A percentile compares a stretch with the other conserved stretches of the same genome.
Evolutionary conservation across 2,797 vertebrate species (phyloP).

Genomic region (Poecilia wingei): DNA sequence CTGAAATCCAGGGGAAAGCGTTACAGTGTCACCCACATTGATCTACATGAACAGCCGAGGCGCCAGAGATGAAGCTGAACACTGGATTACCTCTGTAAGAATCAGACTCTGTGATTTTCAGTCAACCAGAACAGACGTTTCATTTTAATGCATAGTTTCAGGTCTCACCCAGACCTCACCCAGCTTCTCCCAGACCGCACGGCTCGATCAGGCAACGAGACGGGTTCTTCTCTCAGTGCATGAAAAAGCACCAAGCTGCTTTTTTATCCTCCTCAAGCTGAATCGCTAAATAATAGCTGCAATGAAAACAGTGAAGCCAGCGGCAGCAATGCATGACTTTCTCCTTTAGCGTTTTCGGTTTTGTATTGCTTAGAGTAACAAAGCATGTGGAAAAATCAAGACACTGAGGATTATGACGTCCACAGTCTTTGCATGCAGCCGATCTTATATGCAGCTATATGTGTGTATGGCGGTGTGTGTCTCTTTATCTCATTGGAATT

Average conservation of each 20-base stretch:
- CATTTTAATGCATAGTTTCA: constrained; percentile 48
- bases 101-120: constrained; percentile 32
- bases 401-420: not conserved
- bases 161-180: constrained; percentile 28
- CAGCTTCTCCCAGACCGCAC: constrained; percentile 14
- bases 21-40: constrained; percentile 11
- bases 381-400: not conserved
- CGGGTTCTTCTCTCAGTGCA: constrained; percentile 38
- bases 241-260: constrained; percentile 42
- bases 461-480: constrained; percentile 35
- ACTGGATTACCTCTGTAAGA: constrained; percentile 36
- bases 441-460: not conserved
- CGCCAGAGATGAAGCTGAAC: not conserved
- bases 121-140: constrained; percentile 38
- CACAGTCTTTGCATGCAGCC: not conserved
- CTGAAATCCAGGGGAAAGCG: constrained; percentile 2
- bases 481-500: constrained; percentile 83
- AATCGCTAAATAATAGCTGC: constrained; percentile 27
- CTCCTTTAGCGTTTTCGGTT: constrained; percentile 2
- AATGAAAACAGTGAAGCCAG: constrained; percentile 24
- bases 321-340: constrained; percentile 3
- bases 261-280: constrained; percentile 21
- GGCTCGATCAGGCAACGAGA: constrained; percentile 16
- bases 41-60: constrained; percentile 18
- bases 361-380: constrained; percentile 11